phyloP scores from a whole-genome alignment of 2,888 invertebrate genomes.

The Drosophila nigricruria region DNA sequence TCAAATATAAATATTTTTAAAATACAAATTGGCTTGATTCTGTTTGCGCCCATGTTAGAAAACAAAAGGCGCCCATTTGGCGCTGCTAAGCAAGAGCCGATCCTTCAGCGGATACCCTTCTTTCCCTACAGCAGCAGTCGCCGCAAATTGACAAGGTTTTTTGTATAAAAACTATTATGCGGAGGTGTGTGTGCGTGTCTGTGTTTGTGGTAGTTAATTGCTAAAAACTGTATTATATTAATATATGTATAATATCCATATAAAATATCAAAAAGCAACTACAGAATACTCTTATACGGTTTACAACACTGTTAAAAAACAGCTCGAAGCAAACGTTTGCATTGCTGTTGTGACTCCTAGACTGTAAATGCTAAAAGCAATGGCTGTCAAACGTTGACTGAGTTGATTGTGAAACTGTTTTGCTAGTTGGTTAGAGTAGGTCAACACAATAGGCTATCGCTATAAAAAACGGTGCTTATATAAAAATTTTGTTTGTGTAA shows the following conservation, averaged over 20 bases:
- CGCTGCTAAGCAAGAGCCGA: constrained; percentile 43
- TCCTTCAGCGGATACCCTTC: constrained; percentile 37
- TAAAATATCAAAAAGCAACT: constrained; percentile 1
- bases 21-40: constrained; percentile 24
- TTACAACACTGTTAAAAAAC: constrained; percentile 1
- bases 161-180: constrained; percentile 73
- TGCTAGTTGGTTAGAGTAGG: constrained; percentile 8
- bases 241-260: neutral
- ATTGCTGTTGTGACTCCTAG: neutral
- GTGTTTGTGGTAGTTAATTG: neutral
- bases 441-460: constrained; percentile 10
- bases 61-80: constrained; percentile 52
- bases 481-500: neutral
- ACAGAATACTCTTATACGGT: neutral
- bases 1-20: constrained; percentile 15
- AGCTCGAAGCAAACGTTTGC: constrained; percentile 2
- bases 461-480: neutral
- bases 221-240: neutral
- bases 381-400: neutral
- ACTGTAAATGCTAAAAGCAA: neutral
- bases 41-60: constrained; percentile 38
- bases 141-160: constrained; percentile 57
- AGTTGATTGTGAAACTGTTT: constrained; percentile 2
- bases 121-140: constrained; percentile 7
- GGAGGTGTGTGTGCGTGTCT: constrained; percentile 73